Conservation (phyloP, 2,888 invertebrate species). For the Ephialtes manifestator region DNA sequence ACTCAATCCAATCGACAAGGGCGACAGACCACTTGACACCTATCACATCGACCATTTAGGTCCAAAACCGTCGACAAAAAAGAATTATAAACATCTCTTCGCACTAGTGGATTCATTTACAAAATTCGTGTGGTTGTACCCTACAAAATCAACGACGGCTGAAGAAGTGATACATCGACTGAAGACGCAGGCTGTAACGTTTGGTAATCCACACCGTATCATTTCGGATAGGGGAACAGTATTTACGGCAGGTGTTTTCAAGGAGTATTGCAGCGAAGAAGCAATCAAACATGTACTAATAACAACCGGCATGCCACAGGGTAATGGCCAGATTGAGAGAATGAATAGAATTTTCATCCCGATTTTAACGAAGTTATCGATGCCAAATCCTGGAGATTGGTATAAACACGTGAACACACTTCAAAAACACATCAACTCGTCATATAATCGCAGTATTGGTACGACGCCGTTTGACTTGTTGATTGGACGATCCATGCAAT, state of each 20-base stretch:
- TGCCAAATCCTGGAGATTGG: constrained; percentile 49
- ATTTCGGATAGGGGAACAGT: no score
- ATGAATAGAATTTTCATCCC: constrained; percentile 33
- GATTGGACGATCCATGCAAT: constrained; percentile 29
- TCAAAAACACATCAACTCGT: constrained; percentile 53
- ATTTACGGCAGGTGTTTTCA: no score
- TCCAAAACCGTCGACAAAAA: constrained; percentile 76
- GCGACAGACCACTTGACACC: constrained; percentile 76
- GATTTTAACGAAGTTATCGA: constrained; percentile 47
- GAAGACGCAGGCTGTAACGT: not conserved
- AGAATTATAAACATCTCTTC: constrained; percentile 65
- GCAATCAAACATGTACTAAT: no score
- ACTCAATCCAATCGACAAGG: constrained; percentile 79
- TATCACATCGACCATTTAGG: constrained; percentile 82
- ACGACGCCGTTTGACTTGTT: constrained; percentile 52
- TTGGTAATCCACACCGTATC: not conserved
- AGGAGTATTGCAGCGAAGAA: no score
- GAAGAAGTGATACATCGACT: constrained; percentile 74
- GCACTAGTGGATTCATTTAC: constrained; percentile 61
- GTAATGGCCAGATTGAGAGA: no score
- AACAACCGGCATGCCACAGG: no score
- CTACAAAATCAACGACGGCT: constrained; percentile 63
- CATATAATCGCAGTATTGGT: constrained; percentile 49
- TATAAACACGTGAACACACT: constrained; percentile 39
- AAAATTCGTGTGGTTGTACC: constrained; percentile 70